Evolutionary conservation across 2,797 vertebrate species (phyloP).

Genomic region (Premnoplex brunnescens): DNA sequence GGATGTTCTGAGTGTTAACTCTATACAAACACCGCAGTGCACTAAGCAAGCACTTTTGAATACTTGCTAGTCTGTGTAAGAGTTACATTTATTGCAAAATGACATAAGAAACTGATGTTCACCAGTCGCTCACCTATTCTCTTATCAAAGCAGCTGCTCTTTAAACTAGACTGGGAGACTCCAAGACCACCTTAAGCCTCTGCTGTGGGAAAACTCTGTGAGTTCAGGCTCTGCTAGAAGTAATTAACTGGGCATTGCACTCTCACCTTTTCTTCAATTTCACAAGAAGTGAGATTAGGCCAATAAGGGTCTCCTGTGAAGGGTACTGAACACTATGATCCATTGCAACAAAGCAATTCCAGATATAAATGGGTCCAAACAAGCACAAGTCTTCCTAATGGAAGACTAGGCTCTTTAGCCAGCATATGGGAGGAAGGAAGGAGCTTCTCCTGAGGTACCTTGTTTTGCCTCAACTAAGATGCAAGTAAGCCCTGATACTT

Average conservation of each 20-base stretch:
- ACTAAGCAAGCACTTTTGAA: neutral
- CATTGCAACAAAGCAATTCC: neutral
- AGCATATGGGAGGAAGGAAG: neutral
- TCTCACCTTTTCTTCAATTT: neutral
- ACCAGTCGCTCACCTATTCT: neutral
- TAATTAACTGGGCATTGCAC: neutral
- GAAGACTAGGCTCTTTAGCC: neutral
- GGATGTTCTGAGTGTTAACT: neutral
- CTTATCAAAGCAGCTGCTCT: neutral
- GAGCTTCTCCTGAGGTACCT: neutral
- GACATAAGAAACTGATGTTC: neutral
- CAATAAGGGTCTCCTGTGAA: neutral
- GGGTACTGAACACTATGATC: neutral
- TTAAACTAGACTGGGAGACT: neutral
- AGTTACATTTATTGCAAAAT: neutral
- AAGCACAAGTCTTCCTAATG: neutral
- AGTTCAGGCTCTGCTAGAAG: neutral
- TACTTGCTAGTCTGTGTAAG: neutral
- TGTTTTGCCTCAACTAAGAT: neutral
- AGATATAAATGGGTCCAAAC: neutral
- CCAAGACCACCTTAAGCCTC: neutral
- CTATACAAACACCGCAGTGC: neutral
- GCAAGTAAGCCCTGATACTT: neutral
- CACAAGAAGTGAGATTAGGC: neutral
- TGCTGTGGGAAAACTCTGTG: neutral